phyloP scores from a whole-genome alignment of 1,140 invertebrate genomes.

The Neodiprion pinetum region DNA sequence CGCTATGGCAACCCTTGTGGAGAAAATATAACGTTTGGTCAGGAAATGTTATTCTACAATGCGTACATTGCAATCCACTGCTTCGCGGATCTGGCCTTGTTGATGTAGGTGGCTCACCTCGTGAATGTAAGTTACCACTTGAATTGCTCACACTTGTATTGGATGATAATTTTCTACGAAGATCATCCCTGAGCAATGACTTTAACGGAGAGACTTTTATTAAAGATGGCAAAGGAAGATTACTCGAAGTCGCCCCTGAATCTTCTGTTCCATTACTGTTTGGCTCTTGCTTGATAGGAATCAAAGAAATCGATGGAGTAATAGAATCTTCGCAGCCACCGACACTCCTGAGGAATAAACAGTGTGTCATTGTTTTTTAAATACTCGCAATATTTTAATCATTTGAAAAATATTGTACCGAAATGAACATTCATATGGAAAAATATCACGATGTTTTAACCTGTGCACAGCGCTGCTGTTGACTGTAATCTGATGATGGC shows the following conservation, averaged over 20 bases:
- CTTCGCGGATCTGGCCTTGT: slow-evolving; percentile 59
- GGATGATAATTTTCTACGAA: slow-evolving; percentile 77
- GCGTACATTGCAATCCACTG: slow-evolving; percentile 76
- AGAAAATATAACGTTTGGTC: slow-evolving; percentile 96
- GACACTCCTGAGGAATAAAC: slow-evolving; percentile 35
- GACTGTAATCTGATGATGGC: slow-evolving; percentile 58
- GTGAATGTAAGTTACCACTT: slow-evolving; percentile 46
- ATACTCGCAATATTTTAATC: neutral
- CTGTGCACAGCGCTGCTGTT: slow-evolving; percentile 51
- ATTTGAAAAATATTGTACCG: neutral
- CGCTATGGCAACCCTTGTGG: slow-evolving; percentile 96
- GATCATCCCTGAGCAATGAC: slow-evolving; percentile 80
- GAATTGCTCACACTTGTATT: slow-evolving; percentile 45
- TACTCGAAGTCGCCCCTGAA: slow-evolving; percentile 67
- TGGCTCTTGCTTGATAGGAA: slow-evolving; percentile 83
- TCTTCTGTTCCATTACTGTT: slow-evolving; percentile 62
- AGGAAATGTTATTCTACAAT: slow-evolving; percentile 93
- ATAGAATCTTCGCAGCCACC: slow-evolving; percentile 60
- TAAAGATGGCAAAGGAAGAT: slow-evolving; percentile 64
- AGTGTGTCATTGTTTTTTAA: neutral
- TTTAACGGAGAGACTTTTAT: slow-evolving; percentile 85
- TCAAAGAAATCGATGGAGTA: slow-evolving; percentile 84
- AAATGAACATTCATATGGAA: neutral
- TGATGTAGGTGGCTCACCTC: slow-evolving; percentile 57
- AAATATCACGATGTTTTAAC: slow-evolving; percentile 34